These are phyloP conservation scores for Anoplophora glabripennis DNA, from an alignment of 1,140 invertebrate species.

Conservation along the genomic window DNA sequence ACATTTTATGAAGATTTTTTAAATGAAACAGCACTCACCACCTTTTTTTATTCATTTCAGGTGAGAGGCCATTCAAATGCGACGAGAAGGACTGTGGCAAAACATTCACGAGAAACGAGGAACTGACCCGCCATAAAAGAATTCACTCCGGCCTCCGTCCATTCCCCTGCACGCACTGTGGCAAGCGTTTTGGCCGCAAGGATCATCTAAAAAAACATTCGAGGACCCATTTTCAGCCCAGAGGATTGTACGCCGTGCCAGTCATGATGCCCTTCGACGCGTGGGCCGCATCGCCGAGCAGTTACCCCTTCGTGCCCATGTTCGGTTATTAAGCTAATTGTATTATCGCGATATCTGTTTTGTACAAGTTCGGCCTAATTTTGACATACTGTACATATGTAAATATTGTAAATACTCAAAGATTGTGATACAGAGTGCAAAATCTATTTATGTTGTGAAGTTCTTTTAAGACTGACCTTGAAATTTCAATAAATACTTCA, in stretches of 20 bases:
- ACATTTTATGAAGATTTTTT: too few relatives aligned
- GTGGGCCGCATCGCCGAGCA: conserved; percentile 33
- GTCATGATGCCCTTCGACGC: conserved; percentile 45
- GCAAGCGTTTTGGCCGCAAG: conserved; percentile 84
- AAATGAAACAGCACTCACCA: too few relatives aligned
- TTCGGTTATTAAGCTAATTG: conserved; percentile 15
- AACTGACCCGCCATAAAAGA: conserved; percentile 84
- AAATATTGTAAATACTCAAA: too few relatives aligned
- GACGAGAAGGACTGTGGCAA: conserved; percentile 81
- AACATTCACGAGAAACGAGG: conserved; percentile 90
- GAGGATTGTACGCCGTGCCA: conserved; percentile 44
- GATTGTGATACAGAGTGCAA: background rate
- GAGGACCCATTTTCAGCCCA: conserved; percentile 61
- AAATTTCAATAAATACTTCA: too few relatives aligned
- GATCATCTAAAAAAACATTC: conserved; percentile 85
- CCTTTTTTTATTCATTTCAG: conserved; percentile 51
- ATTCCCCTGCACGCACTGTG: conserved; percentile 74
- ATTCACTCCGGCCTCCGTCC: conserved; percentile 85
- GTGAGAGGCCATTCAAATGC: conserved; percentile 83
- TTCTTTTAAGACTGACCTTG: too few relatives aligned
- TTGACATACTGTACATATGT: too few relatives aligned
- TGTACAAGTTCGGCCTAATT: too few relatives aligned
- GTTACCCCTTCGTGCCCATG: conserved; percentile 31
- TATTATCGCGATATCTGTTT: too few relatives aligned
- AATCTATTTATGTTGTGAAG: background rate